Percentiles rank a stretch among this genome's conserved stretches.
These are phyloP conservation scores for Pantherophis alleghaniensis DNA, from an alignment of 2,797 vertebrate species.

Conservation along the genomic window DNA sequence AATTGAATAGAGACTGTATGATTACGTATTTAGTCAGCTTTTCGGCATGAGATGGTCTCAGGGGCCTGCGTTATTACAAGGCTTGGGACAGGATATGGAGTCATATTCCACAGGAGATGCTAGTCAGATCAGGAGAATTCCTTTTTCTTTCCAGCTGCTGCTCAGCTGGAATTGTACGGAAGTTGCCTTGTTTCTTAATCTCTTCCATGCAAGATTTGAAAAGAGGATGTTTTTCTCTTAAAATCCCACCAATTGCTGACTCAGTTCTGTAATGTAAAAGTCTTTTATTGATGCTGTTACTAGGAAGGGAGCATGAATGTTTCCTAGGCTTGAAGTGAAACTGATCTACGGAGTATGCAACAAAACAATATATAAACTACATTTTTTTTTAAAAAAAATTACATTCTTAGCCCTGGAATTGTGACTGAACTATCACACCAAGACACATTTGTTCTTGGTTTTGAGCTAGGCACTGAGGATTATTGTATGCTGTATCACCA, in stretches of 20 bases:
- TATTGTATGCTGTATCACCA: neutral
- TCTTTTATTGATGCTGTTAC: neutral
- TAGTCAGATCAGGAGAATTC: neutral
- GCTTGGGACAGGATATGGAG: neutral
- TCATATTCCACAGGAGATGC: neutral
- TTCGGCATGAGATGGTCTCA: neutral
- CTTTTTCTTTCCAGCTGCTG: neutral
- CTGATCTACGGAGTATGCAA: neutral
- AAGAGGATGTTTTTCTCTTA: neutral
- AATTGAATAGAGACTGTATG: neutral
- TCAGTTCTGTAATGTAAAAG: neutral
- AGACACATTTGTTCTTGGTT: slow-evolving; percentile 8
- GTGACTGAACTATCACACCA: neutral
- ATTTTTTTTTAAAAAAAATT: neutral
- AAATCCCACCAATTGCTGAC: slow-evolving; percentile 7
- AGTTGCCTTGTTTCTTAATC: neutral
- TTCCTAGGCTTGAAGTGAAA: neutral
- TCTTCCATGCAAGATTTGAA: neutral
- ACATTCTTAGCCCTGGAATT: neutral
- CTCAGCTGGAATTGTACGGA: neutral
- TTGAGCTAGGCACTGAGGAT: neutral
- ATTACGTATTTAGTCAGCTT: neutral
- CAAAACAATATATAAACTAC: neutral
- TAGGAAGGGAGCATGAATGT: neutral
- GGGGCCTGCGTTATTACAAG: neutral